phyloP scores from a whole-genome alignment of 2,797 vertebrate species.

The Phataginus tricuspis region DNA sequence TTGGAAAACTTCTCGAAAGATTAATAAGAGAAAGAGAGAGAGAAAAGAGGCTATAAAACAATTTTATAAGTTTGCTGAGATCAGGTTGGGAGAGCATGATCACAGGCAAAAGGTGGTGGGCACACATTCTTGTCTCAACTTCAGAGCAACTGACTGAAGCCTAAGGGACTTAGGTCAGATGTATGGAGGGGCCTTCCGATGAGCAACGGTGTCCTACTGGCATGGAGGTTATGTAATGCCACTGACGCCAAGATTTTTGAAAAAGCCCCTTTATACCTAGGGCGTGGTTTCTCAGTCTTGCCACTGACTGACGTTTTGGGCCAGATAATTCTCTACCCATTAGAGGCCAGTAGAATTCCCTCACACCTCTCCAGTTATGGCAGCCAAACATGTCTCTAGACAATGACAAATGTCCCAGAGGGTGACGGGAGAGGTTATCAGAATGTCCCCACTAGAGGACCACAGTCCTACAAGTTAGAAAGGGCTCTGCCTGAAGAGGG shows the following conservation, averaged over 20 bases:
- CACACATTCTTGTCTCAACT: neutral
- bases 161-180: neutral
- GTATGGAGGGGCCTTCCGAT: neutral
- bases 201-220: neutral
- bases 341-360: neutral
- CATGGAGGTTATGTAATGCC: neutral
- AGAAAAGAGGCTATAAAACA: neutral
- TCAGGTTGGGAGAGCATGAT: neutral
- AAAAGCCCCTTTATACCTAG: neutral
- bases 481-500: neutral
- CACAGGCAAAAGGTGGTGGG: neutral
- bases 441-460: neutral
- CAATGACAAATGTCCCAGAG: neutral
- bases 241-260: neutral
- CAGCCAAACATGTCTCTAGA: neutral
- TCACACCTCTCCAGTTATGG: no score
- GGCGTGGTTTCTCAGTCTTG: neutral
- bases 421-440: neutral
- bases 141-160: neutral
- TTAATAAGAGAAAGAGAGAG: neutral
- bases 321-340: neutral
- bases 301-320: neutral
- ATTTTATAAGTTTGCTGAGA: neutral
- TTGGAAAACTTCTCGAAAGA: neutral
- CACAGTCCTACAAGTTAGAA: neutral